Base-by-base conservation (phyloP, 2,797 vertebrate species). In the Darevskia mixta region DNA sequence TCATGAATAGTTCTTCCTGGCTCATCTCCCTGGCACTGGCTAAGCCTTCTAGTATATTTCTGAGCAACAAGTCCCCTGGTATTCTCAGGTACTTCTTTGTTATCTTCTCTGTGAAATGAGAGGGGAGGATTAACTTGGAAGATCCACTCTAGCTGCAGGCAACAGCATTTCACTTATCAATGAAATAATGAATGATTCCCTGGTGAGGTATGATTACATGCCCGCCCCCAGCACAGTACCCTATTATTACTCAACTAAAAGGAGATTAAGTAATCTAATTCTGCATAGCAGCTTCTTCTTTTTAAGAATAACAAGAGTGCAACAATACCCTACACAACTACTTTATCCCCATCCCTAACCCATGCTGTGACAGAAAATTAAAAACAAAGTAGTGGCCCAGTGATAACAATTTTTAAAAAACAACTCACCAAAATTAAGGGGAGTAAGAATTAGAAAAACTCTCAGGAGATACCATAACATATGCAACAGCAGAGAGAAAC, bases 221-320 rank as follows among this genome's bases (percentile, higher is more conserved):
- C 92, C 93, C 85, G 86, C 88, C 93, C 94, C 90, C 87, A 83
- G 85, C 49, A 79, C 72, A 92, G 90, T 87, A 86, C 82, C 86
- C 95, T 93, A 90, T 85, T 95, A 87, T 82, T 88, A 86, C 90
- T 87, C 90, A 93, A 83, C 85, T 90, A 89, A 93, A 93, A 89
- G 38, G 75, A 91, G 82, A 87, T 90, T 89, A 58, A 71, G 3
- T 49, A 69, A 91, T 89, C 76, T 87, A 72, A 94, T 91, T 92
- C 88, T 92, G 89, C 49, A 23, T 80, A 35, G 5, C 2, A 27
- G 11, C 1, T 69, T 85, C 75, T 41, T 82, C 15, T 55, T 55
- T 55, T 55, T 55, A 55, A 55, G 49, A 55, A 55, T 55, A 75
- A 93, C 83, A 45, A 86, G 76, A 88, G 55, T 55, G 13, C 3